Conservation (phyloP, 2,888 invertebrate species). For the Galerucella calmariensis region DNA sequence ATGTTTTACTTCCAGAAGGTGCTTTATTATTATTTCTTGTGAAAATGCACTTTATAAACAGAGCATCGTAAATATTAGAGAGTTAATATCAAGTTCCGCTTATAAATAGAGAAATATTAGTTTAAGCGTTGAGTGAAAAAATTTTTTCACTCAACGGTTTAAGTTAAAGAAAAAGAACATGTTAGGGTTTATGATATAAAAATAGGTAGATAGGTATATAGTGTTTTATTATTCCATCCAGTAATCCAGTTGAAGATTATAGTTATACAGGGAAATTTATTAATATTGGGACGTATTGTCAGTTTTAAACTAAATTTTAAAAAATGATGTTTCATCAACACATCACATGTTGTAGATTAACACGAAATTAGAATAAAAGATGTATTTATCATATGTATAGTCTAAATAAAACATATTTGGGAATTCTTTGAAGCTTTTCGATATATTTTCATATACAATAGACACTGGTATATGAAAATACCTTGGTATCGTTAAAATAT, state of each 20-base stretch:
- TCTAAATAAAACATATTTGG: too few relatives aligned
- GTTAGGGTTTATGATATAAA: neutral
- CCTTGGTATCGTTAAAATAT: too few relatives aligned
- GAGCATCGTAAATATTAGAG: slow-evolving; percentile 11
- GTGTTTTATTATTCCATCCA: neutral
- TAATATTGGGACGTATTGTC: neutral
- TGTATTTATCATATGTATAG: too few relatives aligned
- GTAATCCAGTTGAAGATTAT: neutral
- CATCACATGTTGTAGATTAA: too few relatives aligned
- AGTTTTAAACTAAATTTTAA: too few relatives aligned
- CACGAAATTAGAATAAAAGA: too few relatives aligned
- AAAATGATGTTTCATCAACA: too few relatives aligned
- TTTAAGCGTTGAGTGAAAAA: too few relatives aligned
- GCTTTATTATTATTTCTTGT: slow-evolving; percentile 31
- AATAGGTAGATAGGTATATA: neutral
- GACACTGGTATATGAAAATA: too few relatives aligned
- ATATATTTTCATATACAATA: too few relatives aligned
- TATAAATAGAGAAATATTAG: neutral
- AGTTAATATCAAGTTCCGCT: slow-evolving; percentile 7
- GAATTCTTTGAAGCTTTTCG: too few relatives aligned
- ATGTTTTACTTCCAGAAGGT: slow-evolving; percentile 28
- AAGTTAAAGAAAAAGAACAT: slow-evolving; percentile 1
- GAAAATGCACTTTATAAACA: slow-evolving; percentile 17
- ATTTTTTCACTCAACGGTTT: too few relatives aligned
- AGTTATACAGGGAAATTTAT: neutral